These are phyloP conservation scores for Pituophis catenifer DNA, from an alignment of 2,113 vertebrate species.

Conservation along the genomic window DNA sequence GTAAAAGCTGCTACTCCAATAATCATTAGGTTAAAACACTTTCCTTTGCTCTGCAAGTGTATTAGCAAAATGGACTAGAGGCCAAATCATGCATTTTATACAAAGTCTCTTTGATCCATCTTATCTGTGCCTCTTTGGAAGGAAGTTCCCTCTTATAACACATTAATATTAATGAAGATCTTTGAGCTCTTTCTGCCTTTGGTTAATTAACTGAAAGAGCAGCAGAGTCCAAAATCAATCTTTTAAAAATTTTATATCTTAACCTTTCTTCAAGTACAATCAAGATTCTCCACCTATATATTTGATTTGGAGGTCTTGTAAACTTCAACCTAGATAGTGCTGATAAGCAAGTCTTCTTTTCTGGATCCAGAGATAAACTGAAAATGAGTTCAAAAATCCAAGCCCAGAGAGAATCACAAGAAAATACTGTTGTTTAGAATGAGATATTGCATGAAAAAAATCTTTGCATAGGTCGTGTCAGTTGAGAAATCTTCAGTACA, in stretches of 20 bases:
- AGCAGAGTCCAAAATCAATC: slow-evolving; percentile 54
- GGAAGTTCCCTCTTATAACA: slow-evolving; percentile 35
- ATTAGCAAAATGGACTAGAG: slow-evolving; percentile 32
- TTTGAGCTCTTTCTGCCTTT: slow-evolving; percentile 49
- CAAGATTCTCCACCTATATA: slow-evolving; percentile 33
- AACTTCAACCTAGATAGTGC: background rate
- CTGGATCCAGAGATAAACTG: background rate
- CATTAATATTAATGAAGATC: slow-evolving; percentile 59
- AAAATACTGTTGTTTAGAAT: background rate
- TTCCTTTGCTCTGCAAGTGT: background rate
- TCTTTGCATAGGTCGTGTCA: background rate
- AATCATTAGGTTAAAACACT: slow-evolving; percentile 7
- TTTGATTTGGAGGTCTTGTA: slow-evolving; percentile 28
- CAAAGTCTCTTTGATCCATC: slow-evolving; percentile 32
- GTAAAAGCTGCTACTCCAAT: slow-evolving; percentile 22
- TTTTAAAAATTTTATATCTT: slow-evolving; percentile 53
- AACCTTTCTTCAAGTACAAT: slow-evolving; percentile 36
- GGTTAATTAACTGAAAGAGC: slow-evolving; percentile 57
- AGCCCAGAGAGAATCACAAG: background rate
- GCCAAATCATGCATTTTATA: slow-evolving; percentile 34
- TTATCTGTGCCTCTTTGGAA: slow-evolving; percentile 31
- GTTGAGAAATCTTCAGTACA: background rate
- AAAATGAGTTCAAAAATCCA: slow-evolving; percentile 21
- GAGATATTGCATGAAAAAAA: background rate
- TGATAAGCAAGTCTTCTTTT: background rate